phyloP scores from a whole-genome alignment of 2,113 vertebrate species.

The Zosterops borbonicus region DNA sequence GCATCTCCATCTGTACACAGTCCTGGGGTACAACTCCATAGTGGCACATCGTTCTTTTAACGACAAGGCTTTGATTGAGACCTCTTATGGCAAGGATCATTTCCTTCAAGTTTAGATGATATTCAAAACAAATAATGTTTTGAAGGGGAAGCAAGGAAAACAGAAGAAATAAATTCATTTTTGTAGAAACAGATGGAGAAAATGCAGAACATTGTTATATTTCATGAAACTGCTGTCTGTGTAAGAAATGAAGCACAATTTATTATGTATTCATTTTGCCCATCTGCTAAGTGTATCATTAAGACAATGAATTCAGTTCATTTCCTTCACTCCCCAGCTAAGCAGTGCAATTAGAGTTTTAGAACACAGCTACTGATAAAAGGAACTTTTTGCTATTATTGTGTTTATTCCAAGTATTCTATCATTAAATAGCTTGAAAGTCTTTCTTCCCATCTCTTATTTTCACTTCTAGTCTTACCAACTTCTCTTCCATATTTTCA shows the following conservation, averaged over 20 bases:
- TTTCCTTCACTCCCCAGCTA: conserved; percentile 46
- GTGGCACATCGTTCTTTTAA: not conserved
- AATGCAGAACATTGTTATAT: conserved; percentile 56
- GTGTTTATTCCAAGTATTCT: not conserved
- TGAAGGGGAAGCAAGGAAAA: not conserved
- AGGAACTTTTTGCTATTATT: not conserved
- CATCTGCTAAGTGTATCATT: conserved; percentile 68
- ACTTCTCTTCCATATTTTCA: not conserved
- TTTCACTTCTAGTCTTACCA: not conserved
- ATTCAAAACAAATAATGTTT: conserved; percentile 35
- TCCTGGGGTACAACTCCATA: not conserved
- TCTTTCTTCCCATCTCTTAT: not conserved
- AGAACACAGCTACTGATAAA: conserved; percentile 8
- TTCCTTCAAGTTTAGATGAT: not conserved
- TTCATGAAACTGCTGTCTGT: conserved; percentile 51
- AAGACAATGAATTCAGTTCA: conserved; percentile 60
- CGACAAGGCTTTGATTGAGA: not conserved
- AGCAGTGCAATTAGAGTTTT: conserved; percentile 37
- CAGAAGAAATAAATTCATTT: conserved; percentile 50
- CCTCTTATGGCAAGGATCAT: not conserved
- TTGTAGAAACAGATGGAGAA: conserved; percentile 69
- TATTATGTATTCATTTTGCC: conserved; percentile 38
- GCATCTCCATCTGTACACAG: not conserved
- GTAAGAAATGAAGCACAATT: conserved; percentile 60
- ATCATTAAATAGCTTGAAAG: not conserved